Base-by-base conservation (phyloP, 2,113 vertebrate genomes). In the Mugil cephalus region DNA sequence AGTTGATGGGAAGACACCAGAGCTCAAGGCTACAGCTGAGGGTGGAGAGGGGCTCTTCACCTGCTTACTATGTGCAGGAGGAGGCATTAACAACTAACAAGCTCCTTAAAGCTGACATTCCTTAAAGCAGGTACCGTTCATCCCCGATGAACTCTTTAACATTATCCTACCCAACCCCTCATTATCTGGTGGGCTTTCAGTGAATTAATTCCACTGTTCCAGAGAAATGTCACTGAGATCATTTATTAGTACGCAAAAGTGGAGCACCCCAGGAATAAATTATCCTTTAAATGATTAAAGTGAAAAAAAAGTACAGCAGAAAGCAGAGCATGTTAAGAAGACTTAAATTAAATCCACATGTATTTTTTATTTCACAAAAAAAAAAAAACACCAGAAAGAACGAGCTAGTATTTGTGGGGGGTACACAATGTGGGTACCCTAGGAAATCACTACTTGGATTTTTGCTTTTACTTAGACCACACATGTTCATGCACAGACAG, bases 61-160 rank as follows among this genome's bases (percentile, higher is more conserved):
- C 73, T 80, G 72, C 77, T 85, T 83, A 86, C 18, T 15, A 61
- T 45, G 24, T 18, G 63, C 55, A 74, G 65, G 71, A 56, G 19
- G 13, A 59, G 39, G 48, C 34, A 56, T 85, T 76, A 81, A 76
- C 74, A 74, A 63, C 59, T 40, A 82, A 80, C 65, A 84, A 81
- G 78, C 80, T 79, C 53, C 68, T 82, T 79, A 84, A 53, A 85
- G 0, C 52, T 77, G 71, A 40, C 55, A n/a, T 64, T 47, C 66
- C 59, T 74, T 38, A 43, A 75, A 73, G 30, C 43, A 55, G 11
- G 53, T 30, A 65, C 38, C 9, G 35, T 45, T 76, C 55, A 81
- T 34, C 17, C 40, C 34, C n/a, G 19, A 0, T 43, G 56, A 50
- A 66, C 54, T 30, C 55, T 43, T 35, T 18, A 59, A 72, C 19